A percentile compares a stretch with the other conserved stretches of the same genome.
Conservation (phyloP, 2,888 invertebrate genomes). For the Andrena praecox region DNA sequence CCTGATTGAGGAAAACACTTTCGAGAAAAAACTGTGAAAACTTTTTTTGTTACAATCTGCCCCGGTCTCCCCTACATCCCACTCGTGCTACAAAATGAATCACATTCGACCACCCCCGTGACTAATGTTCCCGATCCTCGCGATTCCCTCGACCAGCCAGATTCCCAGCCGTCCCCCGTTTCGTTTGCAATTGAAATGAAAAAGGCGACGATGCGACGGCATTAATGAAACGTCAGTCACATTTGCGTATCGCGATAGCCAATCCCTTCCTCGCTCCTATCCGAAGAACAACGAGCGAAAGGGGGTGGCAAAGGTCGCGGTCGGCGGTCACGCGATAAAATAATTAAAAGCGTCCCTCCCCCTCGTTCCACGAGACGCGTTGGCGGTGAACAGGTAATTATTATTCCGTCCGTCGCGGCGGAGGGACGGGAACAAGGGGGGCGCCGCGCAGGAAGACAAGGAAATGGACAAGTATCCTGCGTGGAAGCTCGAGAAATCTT, state of each 20-base stretch:
- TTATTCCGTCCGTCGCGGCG: constrained; percentile 63
- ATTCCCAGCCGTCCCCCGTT: background rate
- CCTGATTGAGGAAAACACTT: too few relatives aligned
- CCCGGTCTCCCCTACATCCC: too few relatives aligned
- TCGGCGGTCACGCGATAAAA: constrained; percentile 73
- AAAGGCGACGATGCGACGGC: constrained; percentile 46
- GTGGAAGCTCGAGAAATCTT: constrained; percentile 4
- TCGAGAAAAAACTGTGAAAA: too few relatives aligned
- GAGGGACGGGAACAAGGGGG: background rate
- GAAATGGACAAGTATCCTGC: constrained; percentile 30
- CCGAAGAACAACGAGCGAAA: constrained; percentile 9
- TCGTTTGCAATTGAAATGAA: constrained; percentile 29
- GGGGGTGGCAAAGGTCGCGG: constrained; percentile 54
- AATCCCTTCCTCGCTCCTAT: constrained; percentile 49
- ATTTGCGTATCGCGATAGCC: constrained; percentile 62
- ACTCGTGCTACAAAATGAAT: too few relatives aligned
- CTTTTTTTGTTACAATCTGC: too few relatives aligned
- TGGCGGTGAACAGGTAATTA: constrained; percentile 72
- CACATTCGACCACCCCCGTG: too few relatives aligned
- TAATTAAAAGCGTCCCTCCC: constrained; percentile 71
- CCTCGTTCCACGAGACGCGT: constrained; percentile 53
- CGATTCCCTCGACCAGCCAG: background rate
- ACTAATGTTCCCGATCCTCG: background rate
- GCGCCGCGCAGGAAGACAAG: constrained; percentile 3
- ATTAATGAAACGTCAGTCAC: constrained; percentile 73